These are phyloP conservation scores for Apodemia duryi DNA, from an alignment of 2,888 invertebrate genomes.

Conservation along the genomic window DNA sequence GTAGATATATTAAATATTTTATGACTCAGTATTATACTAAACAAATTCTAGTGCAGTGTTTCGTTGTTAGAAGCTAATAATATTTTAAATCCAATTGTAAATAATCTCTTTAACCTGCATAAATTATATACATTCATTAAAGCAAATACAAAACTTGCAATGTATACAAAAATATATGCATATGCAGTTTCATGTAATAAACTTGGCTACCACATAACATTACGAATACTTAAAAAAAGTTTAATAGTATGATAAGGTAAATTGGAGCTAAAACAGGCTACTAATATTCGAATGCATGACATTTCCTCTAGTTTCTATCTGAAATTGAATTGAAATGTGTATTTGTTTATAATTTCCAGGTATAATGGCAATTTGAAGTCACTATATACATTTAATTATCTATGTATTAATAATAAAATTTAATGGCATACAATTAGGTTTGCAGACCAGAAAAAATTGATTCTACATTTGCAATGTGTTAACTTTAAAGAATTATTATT, in stretches of 20 bases:
- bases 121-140: background rate
- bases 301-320: background rate
- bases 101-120: background rate
- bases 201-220: background rate
- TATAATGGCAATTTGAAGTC: constrained; percentile 5
- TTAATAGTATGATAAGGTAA: no score
- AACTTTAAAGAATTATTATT: background rate
- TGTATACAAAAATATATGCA: background rate
- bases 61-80: constrained; percentile 5
- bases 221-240: background rate
- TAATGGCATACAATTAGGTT: constrained; percentile 2
- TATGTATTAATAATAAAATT: background rate
- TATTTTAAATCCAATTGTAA: background rate
- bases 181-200: background rate
- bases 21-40: background rate
- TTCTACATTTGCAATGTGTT: no score
- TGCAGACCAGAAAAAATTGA: no score
- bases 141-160: background rate
- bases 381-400: constrained; percentile 4
- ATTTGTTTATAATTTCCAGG: background rate
- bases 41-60: background rate
- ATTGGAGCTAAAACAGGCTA: no score
- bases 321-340: background rate
- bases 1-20: background rate
- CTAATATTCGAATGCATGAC: background rate